phyloP scores from a whole-genome alignment of 2,113 vertebrate genomes.

The Lepisosteus oculatus region DNA sequence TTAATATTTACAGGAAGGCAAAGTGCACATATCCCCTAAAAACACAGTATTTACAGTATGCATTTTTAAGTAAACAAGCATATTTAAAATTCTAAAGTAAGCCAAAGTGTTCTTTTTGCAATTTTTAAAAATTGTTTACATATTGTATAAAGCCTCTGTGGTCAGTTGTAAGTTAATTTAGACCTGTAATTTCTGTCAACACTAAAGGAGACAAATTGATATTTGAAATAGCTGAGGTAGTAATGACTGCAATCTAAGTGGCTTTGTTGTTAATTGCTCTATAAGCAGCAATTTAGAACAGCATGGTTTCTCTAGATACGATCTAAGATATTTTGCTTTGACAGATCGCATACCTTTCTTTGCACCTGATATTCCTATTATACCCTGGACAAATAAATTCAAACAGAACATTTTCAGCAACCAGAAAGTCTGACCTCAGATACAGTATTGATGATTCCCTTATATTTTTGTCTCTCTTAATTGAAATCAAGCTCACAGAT shows the following conservation, averaged over 20 bases:
- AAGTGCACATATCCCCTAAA: no score
- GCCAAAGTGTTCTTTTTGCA: no score
- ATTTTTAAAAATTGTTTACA: no score
- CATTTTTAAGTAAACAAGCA: no score
- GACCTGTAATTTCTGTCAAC: neutral
- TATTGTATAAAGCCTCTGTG: neutral
- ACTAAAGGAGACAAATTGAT: neutral
- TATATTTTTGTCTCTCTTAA: neutral
- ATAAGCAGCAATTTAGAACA: slow-evolving; percentile 41
- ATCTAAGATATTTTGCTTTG: no score
- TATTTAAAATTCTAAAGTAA: no score
- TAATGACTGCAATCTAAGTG: slow-evolving; percentile 37
- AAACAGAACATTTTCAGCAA: neutral
- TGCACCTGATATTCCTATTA: no score
- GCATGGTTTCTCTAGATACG: slow-evolving; percentile 4
- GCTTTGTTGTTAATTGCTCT: slow-evolving; percentile 28
- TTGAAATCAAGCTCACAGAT: neutral
- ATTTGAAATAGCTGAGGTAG: slow-evolving; percentile 24
- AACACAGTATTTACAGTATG: no score
- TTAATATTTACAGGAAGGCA: no score
- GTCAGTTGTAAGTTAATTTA: neutral
- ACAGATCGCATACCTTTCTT: no score
- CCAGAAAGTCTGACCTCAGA: neutral
- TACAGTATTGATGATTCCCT: neutral
- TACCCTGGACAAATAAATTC: no score